These are phyloP conservation scores for Watsonalla binaria DNA, from an alignment of 2,888 invertebrate species.

Conservation along the genomic window DNA sequence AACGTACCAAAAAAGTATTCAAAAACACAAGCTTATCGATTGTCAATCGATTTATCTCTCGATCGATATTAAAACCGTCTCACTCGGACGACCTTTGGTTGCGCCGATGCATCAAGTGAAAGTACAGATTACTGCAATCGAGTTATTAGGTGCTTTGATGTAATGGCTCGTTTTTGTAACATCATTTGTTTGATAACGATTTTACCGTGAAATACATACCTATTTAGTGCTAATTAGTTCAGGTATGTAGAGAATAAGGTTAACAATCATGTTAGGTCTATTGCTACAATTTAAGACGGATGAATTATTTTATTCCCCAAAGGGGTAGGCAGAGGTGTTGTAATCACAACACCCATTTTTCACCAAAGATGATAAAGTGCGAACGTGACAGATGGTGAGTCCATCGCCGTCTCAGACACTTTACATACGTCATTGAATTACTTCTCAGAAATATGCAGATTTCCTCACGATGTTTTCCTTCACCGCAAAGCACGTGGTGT, in stretches of 20 bases:
- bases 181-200: conserved; percentile 32
- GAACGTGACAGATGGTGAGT: too few species aligned
- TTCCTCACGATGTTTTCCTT: too few species aligned
- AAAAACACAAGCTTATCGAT: too few species aligned
- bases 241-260: neutral
- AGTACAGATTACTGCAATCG: conserved; percentile 66
- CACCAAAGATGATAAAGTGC: too few species aligned
- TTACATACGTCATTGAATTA: too few species aligned
- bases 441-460: too few species aligned
- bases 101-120: conserved; percentile 54
- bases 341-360: too few species aligned
- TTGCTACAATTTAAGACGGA: neutral
- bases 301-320: too few species aligned
- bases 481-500: too few species aligned
- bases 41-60: conserved; percentile 18
- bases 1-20: too few species aligned
- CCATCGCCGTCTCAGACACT: too few species aligned
- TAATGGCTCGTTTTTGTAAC: conserved; percentile 53
- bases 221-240: neutral
- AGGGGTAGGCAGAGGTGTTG: too few species aligned
- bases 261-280: neutral
- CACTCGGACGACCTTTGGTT: conserved; percentile 45
- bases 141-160: conserved; percentile 64
- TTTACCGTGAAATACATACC: conserved; percentile 28
- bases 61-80: conserved; percentile 35